Evolutionary conservation across 2,888 invertebrate genomes (phyloP).

Genomic region (Erannis defoliaria): DNA sequence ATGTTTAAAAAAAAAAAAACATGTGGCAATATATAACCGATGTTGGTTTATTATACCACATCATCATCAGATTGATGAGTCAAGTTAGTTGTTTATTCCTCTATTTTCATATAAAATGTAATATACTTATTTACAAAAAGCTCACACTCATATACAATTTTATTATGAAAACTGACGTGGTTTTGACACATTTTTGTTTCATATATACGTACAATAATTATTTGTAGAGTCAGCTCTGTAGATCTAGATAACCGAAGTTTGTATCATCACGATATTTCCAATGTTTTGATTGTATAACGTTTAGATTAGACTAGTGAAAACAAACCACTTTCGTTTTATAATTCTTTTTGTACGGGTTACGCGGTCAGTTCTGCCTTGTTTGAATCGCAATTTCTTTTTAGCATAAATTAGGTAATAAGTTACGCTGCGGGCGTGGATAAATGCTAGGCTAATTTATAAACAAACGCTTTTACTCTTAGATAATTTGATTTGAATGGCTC

Average conservation of each 20-base stretch:
- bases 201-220: no score
- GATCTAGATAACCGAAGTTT: neutral
- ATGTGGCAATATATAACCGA: no score
- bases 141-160: no score
- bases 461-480: constrained; percentile 28
- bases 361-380: constrained; percentile 20
- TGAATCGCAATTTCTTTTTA: constrained; percentile 28
- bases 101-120: no score
- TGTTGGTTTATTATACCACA: no score
- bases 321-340: constrained; percentile 44
- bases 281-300: constrained; percentile 38
- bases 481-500: neutral
- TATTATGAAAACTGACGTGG: no score
- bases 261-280: neutral
- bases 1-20: no score
- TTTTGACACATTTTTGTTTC: no score
- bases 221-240: no score
- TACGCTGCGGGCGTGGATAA: constrained; percentile 19
- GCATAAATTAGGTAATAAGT: constrained; percentile 34
- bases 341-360: constrained; percentile 34
- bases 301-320: constrained; percentile 24
- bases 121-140: no score
- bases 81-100: no score
- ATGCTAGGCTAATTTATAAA: constrained; percentile 17
- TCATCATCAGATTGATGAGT: no score